Evolutionary conservation across 2,797 vertebrate species (phyloP).

Genomic region (Toxotes lorentzi): DNA sequence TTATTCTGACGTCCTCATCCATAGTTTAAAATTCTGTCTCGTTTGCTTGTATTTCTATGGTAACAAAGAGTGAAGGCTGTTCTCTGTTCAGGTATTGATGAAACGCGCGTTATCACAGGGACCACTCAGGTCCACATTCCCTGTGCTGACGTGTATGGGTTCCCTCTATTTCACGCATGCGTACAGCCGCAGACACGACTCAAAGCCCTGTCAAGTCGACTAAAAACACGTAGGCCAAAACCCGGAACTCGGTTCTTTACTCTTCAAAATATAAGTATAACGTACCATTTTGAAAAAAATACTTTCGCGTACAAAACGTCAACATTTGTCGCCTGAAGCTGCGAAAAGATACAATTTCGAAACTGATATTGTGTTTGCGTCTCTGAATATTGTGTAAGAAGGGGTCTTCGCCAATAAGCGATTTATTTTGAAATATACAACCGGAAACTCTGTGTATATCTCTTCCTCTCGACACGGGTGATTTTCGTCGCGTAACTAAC

Average conservation of each 20-base stretch:
- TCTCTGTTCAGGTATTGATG: conserved; percentile 12
- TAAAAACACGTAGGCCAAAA: rapidly evolving
- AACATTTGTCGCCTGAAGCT: rapidly evolving
- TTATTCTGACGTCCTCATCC: neutral
- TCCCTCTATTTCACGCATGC: conserved; percentile 77
- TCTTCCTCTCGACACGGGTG: rapidly evolving
- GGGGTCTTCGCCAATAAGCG: rapidly evolving
- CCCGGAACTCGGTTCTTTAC: neutral
- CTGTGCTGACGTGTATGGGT: conserved; percentile 84
- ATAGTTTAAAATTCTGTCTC: no score
- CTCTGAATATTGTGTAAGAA: rapidly evolving
- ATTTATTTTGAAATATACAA: conserved; percentile 35
- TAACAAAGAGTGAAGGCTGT: neutral
- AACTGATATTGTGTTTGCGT: rapidly evolving
- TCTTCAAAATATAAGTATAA: conserved; percentile 25
- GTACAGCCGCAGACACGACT: conserved; percentile 28
- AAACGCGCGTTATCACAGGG: neutral
- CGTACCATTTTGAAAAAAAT: rapidly evolving
- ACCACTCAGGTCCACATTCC: conserved; percentile 20
- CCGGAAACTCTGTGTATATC: neutral
- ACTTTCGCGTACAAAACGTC: rapidly evolving
- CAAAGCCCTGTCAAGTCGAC: neutral
- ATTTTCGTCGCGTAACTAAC: conserved; percentile 34
- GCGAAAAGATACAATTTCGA: rapidly evolving
- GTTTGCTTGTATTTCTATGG: neutral